Evolutionary conservation across 1,140 invertebrate genomes (phyloP).

Genomic region (Melipona quadrifasciata): DNA sequence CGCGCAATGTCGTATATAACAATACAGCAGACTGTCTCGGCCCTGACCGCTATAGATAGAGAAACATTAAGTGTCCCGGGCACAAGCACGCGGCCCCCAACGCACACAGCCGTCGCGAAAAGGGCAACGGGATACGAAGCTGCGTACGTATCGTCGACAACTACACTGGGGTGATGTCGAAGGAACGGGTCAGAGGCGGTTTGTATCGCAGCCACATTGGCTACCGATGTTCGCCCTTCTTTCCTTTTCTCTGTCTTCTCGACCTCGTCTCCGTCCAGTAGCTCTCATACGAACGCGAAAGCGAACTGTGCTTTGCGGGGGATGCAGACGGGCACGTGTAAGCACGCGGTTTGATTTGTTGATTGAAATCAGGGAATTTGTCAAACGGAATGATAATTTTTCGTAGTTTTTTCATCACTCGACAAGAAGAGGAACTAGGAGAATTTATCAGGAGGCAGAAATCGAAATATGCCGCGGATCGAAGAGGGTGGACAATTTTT

Average conservation of each 20-base stretch:
- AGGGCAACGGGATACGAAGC: slow-evolving; percentile 44
- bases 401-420: no score
- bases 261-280: slow-evolving; percentile 55
- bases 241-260: slow-evolving; percentile 72
- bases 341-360: neutral
- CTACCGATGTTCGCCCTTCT: slow-evolving; percentile 68
- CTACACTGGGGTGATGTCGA: slow-evolving; percentile 17
- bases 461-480: no score
- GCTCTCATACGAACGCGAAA: slow-evolving; percentile 60
- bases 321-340: neutral
- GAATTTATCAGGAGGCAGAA: no score
- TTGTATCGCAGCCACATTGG: slow-evolving; percentile 65
- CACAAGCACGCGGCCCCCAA: slow-evolving; percentile 55
- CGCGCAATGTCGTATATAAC: slow-evolving; percentile 80
- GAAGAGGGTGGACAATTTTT: no score
- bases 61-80: slow-evolving; percentile 79
- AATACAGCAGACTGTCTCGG: slow-evolving; percentile 76
- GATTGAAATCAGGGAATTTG: no score
- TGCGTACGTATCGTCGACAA: slow-evolving; percentile 50
- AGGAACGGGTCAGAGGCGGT: slow-evolving; percentile 44
- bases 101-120: slow-evolving; percentile 15
- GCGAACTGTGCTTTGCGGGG: neutral
- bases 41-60: slow-evolving; percentile 79
- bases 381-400: no score
- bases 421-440: no score